A percentile compares a stretch with the other conserved stretches of the same genome.
These are phyloP conservation scores for Drosophila cognata DNA, from an alignment of 2,888 invertebrate species.

Conservation along the genomic window DNA sequence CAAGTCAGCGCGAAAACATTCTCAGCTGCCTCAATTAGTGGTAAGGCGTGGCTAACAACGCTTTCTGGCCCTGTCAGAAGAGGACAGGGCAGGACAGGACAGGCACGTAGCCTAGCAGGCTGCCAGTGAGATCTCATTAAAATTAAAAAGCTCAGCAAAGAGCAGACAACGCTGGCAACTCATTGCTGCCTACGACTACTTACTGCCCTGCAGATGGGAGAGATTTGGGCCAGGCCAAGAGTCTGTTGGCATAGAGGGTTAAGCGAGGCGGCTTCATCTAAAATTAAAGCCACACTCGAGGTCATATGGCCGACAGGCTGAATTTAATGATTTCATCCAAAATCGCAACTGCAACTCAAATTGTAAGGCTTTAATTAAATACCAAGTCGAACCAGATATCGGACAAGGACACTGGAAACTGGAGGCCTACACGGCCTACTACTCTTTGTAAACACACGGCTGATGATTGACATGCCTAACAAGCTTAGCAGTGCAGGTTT, in stretches of 20 bases:
- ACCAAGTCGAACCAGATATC: conserved; percentile 35
- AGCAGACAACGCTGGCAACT: conserved; percentile 26
- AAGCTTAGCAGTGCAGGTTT: conserved; percentile 29
- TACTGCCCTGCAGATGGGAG: not conserved
- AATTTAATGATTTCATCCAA: conserved; percentile 53
- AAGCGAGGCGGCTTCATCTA: conserved; percentile 18
- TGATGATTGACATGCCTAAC: conserved; percentile 22
- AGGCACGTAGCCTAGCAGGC: conserved; percentile 54
- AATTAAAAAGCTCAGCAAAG: conserved; percentile 72
- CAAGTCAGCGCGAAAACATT: conserved; percentile 71
- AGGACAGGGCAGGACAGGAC: conserved; percentile 5
- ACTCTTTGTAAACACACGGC: conserved; percentile 34
- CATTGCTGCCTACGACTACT: conserved; percentile 5
- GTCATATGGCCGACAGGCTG: conserved; percentile 29
- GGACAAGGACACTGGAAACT: conserved; percentile 5
- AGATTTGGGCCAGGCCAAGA: conserved; percentile 34
- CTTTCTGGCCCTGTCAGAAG: conserved; percentile 22
- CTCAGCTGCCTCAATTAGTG: conserved; percentile 77
- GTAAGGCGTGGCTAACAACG: conserved; percentile 64
- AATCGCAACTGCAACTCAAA: conserved; percentile 22
- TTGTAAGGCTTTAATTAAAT: conserved; percentile 67
- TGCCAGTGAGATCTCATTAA: conserved; percentile 79
- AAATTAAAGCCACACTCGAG: conserved; percentile 59
- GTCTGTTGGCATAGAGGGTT: conserved; percentile 42
- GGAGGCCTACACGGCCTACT: not conserved